phyloP scores from a whole-genome alignment of 2,797 vertebrate genomes.

The Gambelia wislizenii region DNA sequence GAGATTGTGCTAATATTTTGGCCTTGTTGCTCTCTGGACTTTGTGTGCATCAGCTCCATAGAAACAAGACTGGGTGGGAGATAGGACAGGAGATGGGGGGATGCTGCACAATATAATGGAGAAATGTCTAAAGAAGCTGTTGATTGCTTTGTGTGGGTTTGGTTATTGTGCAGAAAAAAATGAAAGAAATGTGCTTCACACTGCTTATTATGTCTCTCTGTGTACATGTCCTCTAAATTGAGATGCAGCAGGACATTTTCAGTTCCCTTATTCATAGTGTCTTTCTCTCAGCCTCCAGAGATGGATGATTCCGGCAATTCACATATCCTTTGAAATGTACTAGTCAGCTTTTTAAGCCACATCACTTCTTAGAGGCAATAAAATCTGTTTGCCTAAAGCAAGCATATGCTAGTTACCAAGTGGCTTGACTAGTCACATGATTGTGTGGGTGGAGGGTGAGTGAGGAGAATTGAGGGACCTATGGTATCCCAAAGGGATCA shows the following conservation, averaged over 20 bases:
- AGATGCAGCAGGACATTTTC: not conserved
- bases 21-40: not conserved
- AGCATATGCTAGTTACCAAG: not conserved
- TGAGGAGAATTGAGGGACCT: not conserved
- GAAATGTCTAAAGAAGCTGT: not conserved
- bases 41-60: not conserved
- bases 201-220: not conserved
- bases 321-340: not conserved
- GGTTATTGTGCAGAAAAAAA: not conserved
- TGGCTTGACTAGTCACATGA: not conserved
- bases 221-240: not conserved
- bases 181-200: not conserved
- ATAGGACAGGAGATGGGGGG: no score
- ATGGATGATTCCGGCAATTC: not conserved
- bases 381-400: not conserved
- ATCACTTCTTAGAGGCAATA: constrained; percentile 3
- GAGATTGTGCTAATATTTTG: not conserved
- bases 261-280: not conserved
- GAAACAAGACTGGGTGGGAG: not conserved
- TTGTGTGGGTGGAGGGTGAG: not conserved
- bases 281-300: not conserved
- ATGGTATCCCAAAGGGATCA: not conserved
- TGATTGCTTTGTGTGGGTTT: not conserved
- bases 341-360: not conserved
- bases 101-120: not conserved